Percentiles rank a stretch among this genome's conserved stretches.
These are phyloP conservation scores for Atractosteus spatula DNA, from an alignment of 2,113 vertebrate genomes.

Conservation along the genomic window DNA sequence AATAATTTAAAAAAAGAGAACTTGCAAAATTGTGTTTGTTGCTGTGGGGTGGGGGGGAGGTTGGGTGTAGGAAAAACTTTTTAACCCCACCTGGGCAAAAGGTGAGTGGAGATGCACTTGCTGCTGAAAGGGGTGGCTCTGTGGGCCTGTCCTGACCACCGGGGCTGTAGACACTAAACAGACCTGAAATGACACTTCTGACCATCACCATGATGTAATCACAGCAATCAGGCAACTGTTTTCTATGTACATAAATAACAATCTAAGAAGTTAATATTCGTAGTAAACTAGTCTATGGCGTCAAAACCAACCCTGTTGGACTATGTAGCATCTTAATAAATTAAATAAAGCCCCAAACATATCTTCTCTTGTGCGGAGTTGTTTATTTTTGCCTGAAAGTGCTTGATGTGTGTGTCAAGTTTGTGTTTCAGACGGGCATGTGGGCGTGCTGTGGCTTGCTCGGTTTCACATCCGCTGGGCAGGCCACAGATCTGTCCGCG, in stretches of 20 bases:
- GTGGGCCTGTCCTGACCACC: conserved; percentile 47
- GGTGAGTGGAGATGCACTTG: conserved; percentile 52
- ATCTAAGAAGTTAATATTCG: conserved; percentile 66
- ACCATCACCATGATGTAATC: conserved; percentile 66
- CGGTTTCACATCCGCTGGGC: no score
- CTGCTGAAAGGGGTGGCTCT: conserved; percentile 61
- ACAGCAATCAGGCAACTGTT: conserved; percentile 70
- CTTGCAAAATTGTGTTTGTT: conserved; percentile 26
- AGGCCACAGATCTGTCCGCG: no score
- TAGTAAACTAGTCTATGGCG: conserved; percentile 81
- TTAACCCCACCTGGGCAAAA: conserved; percentile 34
- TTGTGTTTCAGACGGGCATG: no score
- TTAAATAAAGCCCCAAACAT: conserved; percentile 80
- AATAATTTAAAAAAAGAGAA: conserved; percentile 44
- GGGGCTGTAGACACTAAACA: conserved; percentile 57
- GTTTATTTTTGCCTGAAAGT: conserved; percentile 36
- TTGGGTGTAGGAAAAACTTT: conserved; percentile 24
- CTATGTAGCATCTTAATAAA: conserved; percentile 94
- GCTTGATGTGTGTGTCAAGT: neutral
- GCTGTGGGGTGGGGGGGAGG: neutral
- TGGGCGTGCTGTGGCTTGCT: no score
- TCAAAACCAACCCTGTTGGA: conserved; percentile 87
- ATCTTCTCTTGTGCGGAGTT: conserved; percentile 53
- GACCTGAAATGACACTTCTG: conserved; percentile 55
- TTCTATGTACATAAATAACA: conserved; percentile 77